Evolutionary conservation across 2,113 vertebrate species (phyloP).

Genomic region (Stigmatopora argus): DNA sequence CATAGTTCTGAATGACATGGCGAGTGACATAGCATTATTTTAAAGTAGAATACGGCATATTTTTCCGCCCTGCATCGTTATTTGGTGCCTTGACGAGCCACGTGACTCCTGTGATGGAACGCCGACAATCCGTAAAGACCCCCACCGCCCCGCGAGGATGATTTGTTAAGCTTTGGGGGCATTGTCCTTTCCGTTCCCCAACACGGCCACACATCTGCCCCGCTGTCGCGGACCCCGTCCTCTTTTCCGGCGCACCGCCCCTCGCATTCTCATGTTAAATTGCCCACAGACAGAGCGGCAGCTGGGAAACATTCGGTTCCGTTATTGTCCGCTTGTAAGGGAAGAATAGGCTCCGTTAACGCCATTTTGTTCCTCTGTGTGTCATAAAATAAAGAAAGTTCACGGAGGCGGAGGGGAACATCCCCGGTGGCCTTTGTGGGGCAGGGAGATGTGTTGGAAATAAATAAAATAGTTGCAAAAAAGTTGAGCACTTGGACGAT

Average conservation of each 20-base stretch:
- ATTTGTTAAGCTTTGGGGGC: conserved; percentile 66
- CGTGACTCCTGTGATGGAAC: conserved; percentile 55
- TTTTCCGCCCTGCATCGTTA: background rate
- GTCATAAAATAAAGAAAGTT: conserved; percentile 61
- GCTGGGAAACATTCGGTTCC: conserved; percentile 94
- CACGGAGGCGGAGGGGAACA: conserved; percentile 59
- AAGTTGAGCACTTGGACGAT: background rate
- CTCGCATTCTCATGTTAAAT: conserved; percentile 90
- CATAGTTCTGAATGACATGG: background rate
- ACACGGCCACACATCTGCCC: conserved; percentile 82
- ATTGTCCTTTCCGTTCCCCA: conserved; percentile 62
- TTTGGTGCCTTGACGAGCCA: conserved; percentile 43
- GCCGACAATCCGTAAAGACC: conserved; percentile 43
- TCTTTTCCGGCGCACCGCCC: conserved; percentile 71
- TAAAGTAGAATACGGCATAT: no score
- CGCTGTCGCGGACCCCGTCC: conserved; percentile 58
- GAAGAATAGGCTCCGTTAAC: conserved; percentile 77
- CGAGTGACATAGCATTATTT: background rate
- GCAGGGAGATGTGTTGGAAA: background rate
- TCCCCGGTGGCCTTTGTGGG: conserved; percentile 74
- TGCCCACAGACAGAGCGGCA: conserved; percentile 70
- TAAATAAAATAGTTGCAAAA: background rate
- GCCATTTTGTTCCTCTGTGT: conserved; percentile 51
- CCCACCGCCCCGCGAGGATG: no score
- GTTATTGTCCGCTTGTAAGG: conserved; percentile 91